Evolutionary conservation across 2,888 invertebrate genomes (phyloP), one percentile per base, ranked within the genome.

Genomic region (Caenorhabditis afra): DNA sequence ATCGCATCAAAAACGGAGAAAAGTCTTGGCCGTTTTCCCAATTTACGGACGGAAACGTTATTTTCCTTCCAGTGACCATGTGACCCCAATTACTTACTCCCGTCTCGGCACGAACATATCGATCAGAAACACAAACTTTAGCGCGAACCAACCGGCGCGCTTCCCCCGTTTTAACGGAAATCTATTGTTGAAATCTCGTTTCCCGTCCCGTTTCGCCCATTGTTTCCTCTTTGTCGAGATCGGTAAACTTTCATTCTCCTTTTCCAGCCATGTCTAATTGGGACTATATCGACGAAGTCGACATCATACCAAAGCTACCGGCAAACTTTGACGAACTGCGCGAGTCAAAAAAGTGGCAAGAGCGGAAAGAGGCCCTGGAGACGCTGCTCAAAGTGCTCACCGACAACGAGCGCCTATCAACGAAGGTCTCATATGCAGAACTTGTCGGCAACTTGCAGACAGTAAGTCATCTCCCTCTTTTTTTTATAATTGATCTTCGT

Each of bases 291-390:
- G 95, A 95, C 87, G 95, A 97, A 0, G 96, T 96, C 55, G 96
- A 99, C 90, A 95, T 99, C 83, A 91, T 98, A 0, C 94, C 95
- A 0, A 95, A 96, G 90, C 91, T 99, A 41, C 96, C 97, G 0
- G 95, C 96, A 91, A 96, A 97, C 91, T 98, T 97, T 91, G 96
- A 94, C 90, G 96, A 97, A 3, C 95, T 96, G 91, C 91, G 95
- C 3, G 96, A 98, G 88, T 95, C 95, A 0, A 97, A 97, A 91
- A 98, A 98, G 90, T 99, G 99, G 99, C 79, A 78, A 45, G 95
- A 97, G 71, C 92, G 99, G 35, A 97, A 96, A 90, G 97, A 97
- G 90, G 94, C 94, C 0, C 91, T 99, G 14, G 97, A 97, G 86
- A 92, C 93, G 0, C 91, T 86, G 23, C 59, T 80, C 7, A 77